Percentiles rank a stretch among this genome's conserved stretches.
Conservation (phyloP, 2,888 invertebrate species). For the Ectobius pallidus region DNA sequence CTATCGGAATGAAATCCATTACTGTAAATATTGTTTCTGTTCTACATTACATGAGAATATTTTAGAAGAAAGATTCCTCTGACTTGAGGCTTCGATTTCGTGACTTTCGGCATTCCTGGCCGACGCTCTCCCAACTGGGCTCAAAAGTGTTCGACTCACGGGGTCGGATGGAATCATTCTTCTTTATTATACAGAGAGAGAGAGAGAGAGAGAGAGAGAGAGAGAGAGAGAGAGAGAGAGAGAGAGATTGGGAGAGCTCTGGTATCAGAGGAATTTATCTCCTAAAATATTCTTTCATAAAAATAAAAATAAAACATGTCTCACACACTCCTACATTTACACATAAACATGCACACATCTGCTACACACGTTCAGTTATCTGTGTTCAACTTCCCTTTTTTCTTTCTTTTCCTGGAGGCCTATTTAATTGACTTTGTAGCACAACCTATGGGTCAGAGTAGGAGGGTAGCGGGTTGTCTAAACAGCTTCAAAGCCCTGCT, state of each 20-base stretch:
- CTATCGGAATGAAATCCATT: too few relatives aligned
- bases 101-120: too few relatives aligned
- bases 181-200: background rate
- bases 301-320: too few relatives aligned
- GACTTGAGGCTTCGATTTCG: too few relatives aligned
- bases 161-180: too few relatives aligned
- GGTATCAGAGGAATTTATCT: too few relatives aligned
- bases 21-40: too few relatives aligned
- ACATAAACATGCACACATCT: background rate
- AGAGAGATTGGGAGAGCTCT: background rate
- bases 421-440: conserved; percentile 16
- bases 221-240: background rate
- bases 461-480: background rate
- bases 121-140: too few relatives aligned
- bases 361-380: background rate
- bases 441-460: conserved; percentile 8
- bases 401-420: conserved; percentile 7
- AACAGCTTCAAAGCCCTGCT: conserved; percentile 25
- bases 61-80: too few relatives aligned
- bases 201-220: background rate
- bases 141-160: too few relatives aligned
- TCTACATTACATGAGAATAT: too few relatives aligned
- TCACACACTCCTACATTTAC: background rate
- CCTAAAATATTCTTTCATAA: too few relatives aligned
- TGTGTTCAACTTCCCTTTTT: background rate